phyloP scores from a whole-genome alignment of 2,797 vertebrate genomes.

The Adrianichthys oophorus region DNA sequence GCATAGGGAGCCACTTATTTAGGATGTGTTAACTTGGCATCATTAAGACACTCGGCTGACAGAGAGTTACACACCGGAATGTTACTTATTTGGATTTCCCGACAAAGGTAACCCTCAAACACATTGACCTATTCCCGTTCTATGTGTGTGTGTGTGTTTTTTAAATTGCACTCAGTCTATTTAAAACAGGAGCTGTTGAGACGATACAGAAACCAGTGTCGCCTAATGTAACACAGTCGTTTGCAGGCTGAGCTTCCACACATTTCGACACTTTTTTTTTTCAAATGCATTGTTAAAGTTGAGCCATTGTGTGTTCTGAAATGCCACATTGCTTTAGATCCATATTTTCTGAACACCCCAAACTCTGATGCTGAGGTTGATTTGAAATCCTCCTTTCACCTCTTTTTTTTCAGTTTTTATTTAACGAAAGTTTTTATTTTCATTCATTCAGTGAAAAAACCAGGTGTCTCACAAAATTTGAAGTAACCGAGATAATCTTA shows the following conservation, averaged over 20 bases:
- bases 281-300: constrained; percentile 58
- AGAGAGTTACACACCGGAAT: constrained; percentile 75
- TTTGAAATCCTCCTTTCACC: constrained; percentile 22
- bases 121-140: constrained; percentile 72
- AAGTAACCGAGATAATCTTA: constrained; percentile 12
- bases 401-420: no score
- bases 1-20: constrained; percentile 82
- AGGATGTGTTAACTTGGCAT: constrained; percentile 85
- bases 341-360: constrained; percentile 10
- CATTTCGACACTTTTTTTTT: constrained; percentile 70
- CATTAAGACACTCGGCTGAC: constrained; percentile 81
- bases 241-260: constrained; percentile 52
- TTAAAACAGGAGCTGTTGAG: constrained; percentile 69
- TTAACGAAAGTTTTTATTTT: constrained; percentile 2
- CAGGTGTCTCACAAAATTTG: constrained; percentile 27
- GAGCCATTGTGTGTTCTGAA: constrained; percentile 34
- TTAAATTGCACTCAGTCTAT: constrained; percentile 60
- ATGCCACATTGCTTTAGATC: constrained; percentile 50
- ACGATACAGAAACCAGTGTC: constrained; percentile 61
- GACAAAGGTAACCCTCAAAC: constrained; percentile 79
- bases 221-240: constrained; percentile 66
- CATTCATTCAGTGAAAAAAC: background rate
- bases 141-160: constrained; percentile 38
- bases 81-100: constrained; percentile 80
- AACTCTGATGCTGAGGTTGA: constrained; percentile 20